These are phyloP conservation scores for Ianthella basta DNA, from an alignment of 37 sponge, comb jelly and placozoan genomes.

Conservation along the genomic window DNA sequence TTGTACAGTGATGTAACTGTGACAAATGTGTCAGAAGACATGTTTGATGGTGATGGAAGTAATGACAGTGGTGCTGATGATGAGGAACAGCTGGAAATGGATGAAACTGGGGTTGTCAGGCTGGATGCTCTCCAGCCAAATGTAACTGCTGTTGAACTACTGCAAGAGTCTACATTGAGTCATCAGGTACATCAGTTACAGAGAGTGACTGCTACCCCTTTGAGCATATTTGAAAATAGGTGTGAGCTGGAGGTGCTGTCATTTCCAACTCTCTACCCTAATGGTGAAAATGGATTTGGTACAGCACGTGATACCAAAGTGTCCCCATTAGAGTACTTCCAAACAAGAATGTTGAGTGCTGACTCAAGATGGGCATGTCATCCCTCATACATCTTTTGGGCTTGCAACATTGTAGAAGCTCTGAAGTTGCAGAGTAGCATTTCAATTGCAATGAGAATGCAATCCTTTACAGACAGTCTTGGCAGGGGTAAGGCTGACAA, in stretches of 20 bases:
- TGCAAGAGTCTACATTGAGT: neutral
- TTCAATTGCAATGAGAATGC: neutral
- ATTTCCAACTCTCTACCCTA: conserved; percentile 16
- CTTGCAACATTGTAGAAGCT: neutral
- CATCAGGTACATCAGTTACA: neutral
- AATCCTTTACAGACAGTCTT: neutral
- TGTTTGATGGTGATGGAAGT: too few species aligned
- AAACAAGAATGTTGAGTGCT: neutral
- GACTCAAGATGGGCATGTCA: conserved; percentile 14
- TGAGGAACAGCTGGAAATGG: neutral
- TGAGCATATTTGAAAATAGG: neutral
- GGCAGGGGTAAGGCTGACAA: neutral
- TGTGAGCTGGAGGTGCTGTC: neutral
- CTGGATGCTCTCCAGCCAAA: neutral
- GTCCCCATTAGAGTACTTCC: neutral
- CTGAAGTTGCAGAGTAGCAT: neutral
- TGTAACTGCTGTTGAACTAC: neutral
- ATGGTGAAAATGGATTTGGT: conserved; percentile 19
- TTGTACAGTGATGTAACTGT: too few species aligned
- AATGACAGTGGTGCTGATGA: too few species aligned
- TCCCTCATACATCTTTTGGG: conserved; percentile 9
- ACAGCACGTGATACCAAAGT: conserved; percentile 1
- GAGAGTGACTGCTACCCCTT: neutral
- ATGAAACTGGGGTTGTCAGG: neutral
- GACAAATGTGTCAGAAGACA: too few species aligned